Evolutionary conservation across 2,797 vertebrate genomes (phyloP), one percentile per base, ranked within the genome.

Genomic region (Argya squamiceps): DNA sequence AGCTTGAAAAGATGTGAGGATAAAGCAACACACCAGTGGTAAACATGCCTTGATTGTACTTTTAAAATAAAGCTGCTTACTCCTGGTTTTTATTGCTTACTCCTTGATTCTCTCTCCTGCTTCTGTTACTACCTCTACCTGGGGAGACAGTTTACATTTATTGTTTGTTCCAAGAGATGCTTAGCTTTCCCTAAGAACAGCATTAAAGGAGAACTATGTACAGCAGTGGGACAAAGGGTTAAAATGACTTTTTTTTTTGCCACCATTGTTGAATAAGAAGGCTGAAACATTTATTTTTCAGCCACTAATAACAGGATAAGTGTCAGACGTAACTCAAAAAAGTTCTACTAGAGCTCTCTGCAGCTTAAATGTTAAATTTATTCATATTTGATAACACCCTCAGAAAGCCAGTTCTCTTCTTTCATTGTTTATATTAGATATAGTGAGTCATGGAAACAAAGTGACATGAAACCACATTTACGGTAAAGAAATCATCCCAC

Each of bases 351-450:
- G 24, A 96, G 77, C 59, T 88, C 58, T 88, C 69, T 59, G 63
- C 44, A 79, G 69, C 77, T 84, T 88, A 84, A 80, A 81, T 91
- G 79, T 78, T 89, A 88, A 95, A 88, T 96, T 88, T 91, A 94
- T 96, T 93, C 93, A 68, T 86, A 90, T 87, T 81, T 64, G 47
- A 94, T 95, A 95, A 93, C 95, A 84, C 93, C 89, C 74, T 92
- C 95, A 76, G 88, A 96, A 94, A 93, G 77, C 53, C 73, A 83
- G 69, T 59, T 64, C 50, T 88, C 65, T 68, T 87, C 82, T 95
- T 95, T 87, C 82, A 95, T 85, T 96, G 93, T 95, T 97, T 97
- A 86, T 94, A 91, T 95, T 95, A 79, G 92, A 96, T 88, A 89
- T 47, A 93, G 77, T 91, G 92, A 95, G 90, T 96, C 96, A 97